Conservation (phyloP, 2,113 vertebrate genomes). For the Ictalurus furcatus region DNA sequence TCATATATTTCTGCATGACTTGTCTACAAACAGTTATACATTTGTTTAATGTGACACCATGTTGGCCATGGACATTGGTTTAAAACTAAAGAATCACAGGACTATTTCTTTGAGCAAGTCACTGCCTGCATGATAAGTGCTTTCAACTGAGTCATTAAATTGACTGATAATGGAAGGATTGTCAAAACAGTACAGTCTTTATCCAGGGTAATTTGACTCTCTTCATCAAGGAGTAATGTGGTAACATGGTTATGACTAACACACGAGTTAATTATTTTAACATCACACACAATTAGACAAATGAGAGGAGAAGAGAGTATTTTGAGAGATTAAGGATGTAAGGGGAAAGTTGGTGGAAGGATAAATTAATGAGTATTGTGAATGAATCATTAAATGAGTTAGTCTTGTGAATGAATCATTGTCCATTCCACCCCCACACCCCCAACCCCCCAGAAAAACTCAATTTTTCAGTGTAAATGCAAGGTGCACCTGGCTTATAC, state of each 20-base stretch:
- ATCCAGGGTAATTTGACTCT: constrained; percentile 65
- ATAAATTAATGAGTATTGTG: constrained; percentile 4
- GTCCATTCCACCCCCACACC: neutral
- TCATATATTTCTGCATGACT: neutral
- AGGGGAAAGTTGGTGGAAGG: neutral
- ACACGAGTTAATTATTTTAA: neutral
- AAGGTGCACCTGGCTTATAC: constrained; percentile 51
- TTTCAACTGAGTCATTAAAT: constrained; percentile 22
- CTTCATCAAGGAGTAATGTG: constrained; percentile 62
- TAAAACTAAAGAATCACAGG: constrained; percentile 52
- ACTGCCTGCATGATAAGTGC: constrained; percentile 8
- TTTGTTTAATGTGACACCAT: neutral
- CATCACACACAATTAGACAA: constrained; percentile 62
- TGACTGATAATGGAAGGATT: constrained; percentile 48
- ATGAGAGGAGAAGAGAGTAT: neutral
- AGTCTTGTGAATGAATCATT: constrained; percentile 21
- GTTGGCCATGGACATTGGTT: constrained; percentile 26
- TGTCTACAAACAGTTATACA: neutral
- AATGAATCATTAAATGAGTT: constrained; percentile 8
- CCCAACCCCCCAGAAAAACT: neutral
- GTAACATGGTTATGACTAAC: constrained; percentile 12
- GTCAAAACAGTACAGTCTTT: constrained; percentile 57
- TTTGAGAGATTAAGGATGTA: neutral
- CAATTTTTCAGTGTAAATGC: constrained; percentile 18
- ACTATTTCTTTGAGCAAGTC: constrained; percentile 45